A percentile compares a stretch with the other conserved stretches of the same genome.
Evolutionary conservation across 2,113 vertebrate genomes (phyloP).

Genomic region (Myodes glareolus): DNA sequence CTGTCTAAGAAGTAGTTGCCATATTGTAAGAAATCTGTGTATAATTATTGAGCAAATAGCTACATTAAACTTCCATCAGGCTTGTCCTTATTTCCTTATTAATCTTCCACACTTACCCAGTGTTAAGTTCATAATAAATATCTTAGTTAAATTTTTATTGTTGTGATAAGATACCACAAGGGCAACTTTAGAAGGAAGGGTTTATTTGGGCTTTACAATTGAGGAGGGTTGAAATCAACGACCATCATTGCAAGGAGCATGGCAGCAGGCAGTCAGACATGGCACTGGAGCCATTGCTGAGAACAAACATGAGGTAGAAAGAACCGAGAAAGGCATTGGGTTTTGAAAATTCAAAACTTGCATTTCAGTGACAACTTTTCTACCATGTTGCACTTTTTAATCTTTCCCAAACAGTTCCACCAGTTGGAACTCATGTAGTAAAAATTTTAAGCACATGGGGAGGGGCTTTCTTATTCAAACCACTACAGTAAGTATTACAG

Average conservation of each 20-base stretch:
- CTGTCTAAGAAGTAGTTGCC: not conserved
- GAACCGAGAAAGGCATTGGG: not conserved
- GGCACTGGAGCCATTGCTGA: not conserved
- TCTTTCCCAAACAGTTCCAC: not conserved
- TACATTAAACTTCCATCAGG: not conserved
- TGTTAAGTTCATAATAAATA: not conserved
- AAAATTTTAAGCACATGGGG: not conserved
- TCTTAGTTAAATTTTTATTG: not conserved
- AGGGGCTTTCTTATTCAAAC: not conserved
- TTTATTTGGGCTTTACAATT: not conserved
- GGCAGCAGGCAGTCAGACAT: not conserved
- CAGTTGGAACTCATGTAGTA: not conserved
- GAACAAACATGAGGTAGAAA: not conserved
- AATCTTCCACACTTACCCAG: not conserved
- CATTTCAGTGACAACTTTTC: not conserved
- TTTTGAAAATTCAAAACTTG: not conserved
- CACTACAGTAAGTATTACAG: not conserved
- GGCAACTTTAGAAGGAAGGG: not conserved
- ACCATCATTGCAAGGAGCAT: not conserved
- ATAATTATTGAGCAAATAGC: not conserved
- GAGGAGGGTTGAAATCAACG: too few relatives aligned
- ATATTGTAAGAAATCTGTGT: not conserved
- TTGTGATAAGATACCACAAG: not conserved
- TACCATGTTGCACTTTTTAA: not conserved
- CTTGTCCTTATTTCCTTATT: not conserved